A percentile compares a stretch with the other conserved stretches of the same genome.
phyloP scores from a whole-genome alignment of 2,797 vertebrate genomes.

The Crenuchus spilurus region DNA sequence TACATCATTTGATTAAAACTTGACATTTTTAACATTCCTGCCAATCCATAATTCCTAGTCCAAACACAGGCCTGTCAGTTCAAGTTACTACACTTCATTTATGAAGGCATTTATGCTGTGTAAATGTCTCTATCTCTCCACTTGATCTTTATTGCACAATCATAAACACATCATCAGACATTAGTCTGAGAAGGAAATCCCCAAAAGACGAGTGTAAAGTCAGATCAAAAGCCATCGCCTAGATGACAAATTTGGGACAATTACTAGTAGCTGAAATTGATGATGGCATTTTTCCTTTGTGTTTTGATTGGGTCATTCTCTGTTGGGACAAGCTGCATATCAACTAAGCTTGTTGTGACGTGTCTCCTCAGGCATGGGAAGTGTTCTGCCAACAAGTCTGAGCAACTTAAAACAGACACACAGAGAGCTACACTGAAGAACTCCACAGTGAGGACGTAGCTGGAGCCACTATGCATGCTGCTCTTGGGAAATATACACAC shows the following conservation, averaged over 20 bases:
- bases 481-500: background rate
- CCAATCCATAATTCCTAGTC: no score
- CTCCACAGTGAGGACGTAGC: background rate
- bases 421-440: conserved; percentile 10
- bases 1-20: background rate
- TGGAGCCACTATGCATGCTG: background rate
- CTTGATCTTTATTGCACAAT: conserved; percentile 20
- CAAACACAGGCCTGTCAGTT: background rate
- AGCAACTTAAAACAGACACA: conserved; percentile 41
- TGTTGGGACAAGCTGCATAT: conserved; percentile 36
- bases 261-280: background rate
- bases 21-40: background rate
- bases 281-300: conserved; percentile 31
- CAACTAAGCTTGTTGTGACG: conserved; percentile 58
- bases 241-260: conserved; percentile 17
- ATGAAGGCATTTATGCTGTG: background rate
- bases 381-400: conserved; percentile 58
- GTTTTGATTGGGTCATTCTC: conserved; percentile 17
- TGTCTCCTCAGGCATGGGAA: conserved; percentile 67
- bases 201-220: conserved; percentile 14
- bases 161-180: background rate
- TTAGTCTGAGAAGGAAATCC: conserved; percentile 6
- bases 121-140: background rate
- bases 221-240: background rate
- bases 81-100: background rate